Evolutionary conservation across 2,113 vertebrate species (phyloP), one percentile per base, ranked within the genome.

Genomic region (Anoplopoma fimbria): DNA sequence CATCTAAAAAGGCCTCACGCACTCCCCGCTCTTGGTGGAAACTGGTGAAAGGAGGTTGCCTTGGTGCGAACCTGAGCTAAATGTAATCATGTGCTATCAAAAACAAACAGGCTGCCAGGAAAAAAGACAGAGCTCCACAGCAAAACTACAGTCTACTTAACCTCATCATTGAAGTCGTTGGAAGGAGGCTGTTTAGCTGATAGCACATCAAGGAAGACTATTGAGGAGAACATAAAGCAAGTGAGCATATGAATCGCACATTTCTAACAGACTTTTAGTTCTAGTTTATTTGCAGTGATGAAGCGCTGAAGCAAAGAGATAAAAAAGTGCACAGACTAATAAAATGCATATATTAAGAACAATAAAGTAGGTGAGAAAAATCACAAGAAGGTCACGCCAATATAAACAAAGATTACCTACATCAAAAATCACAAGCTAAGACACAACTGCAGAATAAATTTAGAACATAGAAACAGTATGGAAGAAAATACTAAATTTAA

Each of bases 21-120:
- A 21, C 74, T 42, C 61, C 33, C 36, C 9, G 63, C 70, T 81
- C 68, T 12, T 33, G 27, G 70, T 74, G 84, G 65, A 77, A 81
- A 75, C 55, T 82, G 83, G 82, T 82, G 80, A 84, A 83, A 77
- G 79, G 85, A 88, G 65, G 65, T 72, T 68, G 77, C 27, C 73
- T 51, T 9, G 27, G 65, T 57, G 51, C 75, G 87, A 88, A 82
- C 75, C 72, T 73, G 68, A 82, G 76, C 74, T 77, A 90, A 93
- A 92, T 92, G 81, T 74, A 93, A 91, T 91, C 81, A 90, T 79
- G 64, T 81, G 79, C 74, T 74, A 84, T 91, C 69, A 84, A 92
- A 93, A 87, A 80, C 58, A 85, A 85, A 69, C 69, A 79, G 79
- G 78, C 61, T 69, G 73, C 47, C 27, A 27, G 62, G 60, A 85